Conservation (phyloP, 2,797 vertebrate genomes). For the Vipera ursinii region DNA sequence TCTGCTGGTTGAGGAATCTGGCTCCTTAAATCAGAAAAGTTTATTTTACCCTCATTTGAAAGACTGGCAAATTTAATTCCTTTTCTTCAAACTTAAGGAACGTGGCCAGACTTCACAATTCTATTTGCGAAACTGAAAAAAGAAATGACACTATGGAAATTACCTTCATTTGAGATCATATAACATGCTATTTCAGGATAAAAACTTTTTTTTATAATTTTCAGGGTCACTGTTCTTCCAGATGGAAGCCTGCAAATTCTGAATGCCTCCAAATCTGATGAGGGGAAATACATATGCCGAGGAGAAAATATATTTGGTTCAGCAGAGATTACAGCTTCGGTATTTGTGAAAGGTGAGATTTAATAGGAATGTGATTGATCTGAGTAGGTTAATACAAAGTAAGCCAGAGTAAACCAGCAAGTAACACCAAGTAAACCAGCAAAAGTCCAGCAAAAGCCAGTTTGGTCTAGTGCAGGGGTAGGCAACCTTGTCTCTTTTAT, state of each 20-base stretch:
- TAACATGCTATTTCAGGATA: slow-evolving; percentile 24
- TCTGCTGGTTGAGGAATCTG: neutral
- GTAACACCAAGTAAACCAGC: neutral
- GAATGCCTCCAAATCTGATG: slow-evolving; percentile 89
- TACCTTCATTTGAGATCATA: slow-evolving; percentile 16
- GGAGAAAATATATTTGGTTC: slow-evolving; percentile 91
- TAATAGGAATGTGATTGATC: neutral
- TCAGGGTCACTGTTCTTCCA: slow-evolving; percentile 88
- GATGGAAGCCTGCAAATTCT: slow-evolving; percentile 88
- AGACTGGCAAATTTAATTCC: slow-evolving; percentile 33
- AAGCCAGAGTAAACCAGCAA: neutral
- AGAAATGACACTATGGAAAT: neutral
- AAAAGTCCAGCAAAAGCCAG: neutral
- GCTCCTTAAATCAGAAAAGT: neutral
- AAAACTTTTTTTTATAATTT: slow-evolving; percentile 62
- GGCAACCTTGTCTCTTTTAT: too few species aligned
- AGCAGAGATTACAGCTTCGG: slow-evolving; percentile 85
- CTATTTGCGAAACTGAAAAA: slow-evolving; percentile 42
- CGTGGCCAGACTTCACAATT: slow-evolving; percentile 30
- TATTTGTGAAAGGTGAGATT: slow-evolving; percentile 93
- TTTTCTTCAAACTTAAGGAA: slow-evolving; percentile 7
- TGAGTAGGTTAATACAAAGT: neutral
- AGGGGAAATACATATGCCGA: slow-evolving; percentile 87
- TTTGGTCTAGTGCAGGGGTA: neutral
- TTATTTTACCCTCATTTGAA: slow-evolving; percentile 48